Conservation (phyloP, 2,113 vertebrate genomes). For the Myotis brandtii region DNA sequence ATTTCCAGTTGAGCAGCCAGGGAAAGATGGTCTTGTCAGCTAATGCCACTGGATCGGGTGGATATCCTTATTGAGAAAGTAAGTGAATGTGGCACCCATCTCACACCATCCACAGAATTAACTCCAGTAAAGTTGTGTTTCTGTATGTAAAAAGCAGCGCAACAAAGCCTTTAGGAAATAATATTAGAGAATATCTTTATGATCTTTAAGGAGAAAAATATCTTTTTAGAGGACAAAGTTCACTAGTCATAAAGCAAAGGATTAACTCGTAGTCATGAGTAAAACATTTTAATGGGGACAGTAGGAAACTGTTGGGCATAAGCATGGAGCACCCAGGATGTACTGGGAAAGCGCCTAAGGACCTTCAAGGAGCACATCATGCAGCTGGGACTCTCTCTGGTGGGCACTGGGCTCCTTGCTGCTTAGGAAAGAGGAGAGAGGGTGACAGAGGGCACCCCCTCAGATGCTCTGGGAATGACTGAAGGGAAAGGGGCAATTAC, state of each 20-base stretch:
- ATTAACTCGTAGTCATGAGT: neutral
- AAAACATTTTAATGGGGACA: neutral
- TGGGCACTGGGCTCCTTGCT: accelerated
- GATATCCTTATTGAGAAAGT: neutral
- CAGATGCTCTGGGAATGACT: neutral
- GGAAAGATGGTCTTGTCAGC: neutral
- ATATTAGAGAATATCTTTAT: neutral
- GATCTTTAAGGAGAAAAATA: neutral
- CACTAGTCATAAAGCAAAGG: neutral
- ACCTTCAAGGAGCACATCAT: neutral
- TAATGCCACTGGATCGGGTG: neutral
- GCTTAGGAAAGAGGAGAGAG: neutral
- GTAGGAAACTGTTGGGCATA: neutral
- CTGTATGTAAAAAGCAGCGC: neutral
- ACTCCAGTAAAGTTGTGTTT: neutral
- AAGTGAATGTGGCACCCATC: neutral
- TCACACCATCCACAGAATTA: neutral
- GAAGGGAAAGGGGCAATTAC: neutral
- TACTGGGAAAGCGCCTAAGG: neutral
- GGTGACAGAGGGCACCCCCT: neutral
- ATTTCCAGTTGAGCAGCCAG: accelerated
- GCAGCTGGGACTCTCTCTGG: neutral
- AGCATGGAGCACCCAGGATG: neutral
- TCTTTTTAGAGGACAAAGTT: neutral
- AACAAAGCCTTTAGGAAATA: neutral